Evolutionary conservation across 2,797 vertebrate species (phyloP).

Genomic region (Tolypeutes matacus): DNA sequence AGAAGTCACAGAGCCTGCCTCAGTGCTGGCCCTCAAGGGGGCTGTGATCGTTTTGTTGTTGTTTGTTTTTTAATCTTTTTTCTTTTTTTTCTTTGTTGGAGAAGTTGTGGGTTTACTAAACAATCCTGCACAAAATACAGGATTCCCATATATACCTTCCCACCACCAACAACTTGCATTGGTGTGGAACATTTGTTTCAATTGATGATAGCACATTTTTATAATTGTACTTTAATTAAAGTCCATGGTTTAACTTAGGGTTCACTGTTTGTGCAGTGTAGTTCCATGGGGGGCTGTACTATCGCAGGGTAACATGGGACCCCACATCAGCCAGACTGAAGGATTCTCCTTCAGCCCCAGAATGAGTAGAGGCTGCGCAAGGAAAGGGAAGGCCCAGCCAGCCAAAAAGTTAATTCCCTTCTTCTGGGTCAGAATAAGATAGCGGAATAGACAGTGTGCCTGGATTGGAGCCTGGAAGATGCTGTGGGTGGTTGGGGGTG

Average conservation of each 20-base stretch:
- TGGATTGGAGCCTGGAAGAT: not conserved
- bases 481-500: not conserved
- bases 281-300: too few species aligned
- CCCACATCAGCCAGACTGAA: not conserved
- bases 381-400: not conserved
- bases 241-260: too few species aligned
- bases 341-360: not conserved
- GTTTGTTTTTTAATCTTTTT: too few species aligned
- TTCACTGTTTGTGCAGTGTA: not conserved
- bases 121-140: too few species aligned
- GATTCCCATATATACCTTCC: too few species aligned
- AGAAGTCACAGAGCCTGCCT: not conserved
- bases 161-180: too few species aligned
- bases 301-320: not conserved
- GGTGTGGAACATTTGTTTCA: too few species aligned
- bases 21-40: not conserved
- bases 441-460: not conserved
- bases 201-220: too few species aligned
- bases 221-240: too few species aligned
- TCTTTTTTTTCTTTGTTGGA: too few species aligned
- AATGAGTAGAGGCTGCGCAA: not conserved
- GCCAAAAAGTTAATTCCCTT: not conserved
- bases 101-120: too few species aligned
- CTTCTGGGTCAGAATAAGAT: not conserved
- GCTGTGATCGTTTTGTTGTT: not conserved